Percentiles rank a stretch among this genome's conserved stretches.
These are phyloP conservation scores for Ascidia mentula DNA, from an alignment of 23 tunicate species.

Conservation along the genomic window DNA sequence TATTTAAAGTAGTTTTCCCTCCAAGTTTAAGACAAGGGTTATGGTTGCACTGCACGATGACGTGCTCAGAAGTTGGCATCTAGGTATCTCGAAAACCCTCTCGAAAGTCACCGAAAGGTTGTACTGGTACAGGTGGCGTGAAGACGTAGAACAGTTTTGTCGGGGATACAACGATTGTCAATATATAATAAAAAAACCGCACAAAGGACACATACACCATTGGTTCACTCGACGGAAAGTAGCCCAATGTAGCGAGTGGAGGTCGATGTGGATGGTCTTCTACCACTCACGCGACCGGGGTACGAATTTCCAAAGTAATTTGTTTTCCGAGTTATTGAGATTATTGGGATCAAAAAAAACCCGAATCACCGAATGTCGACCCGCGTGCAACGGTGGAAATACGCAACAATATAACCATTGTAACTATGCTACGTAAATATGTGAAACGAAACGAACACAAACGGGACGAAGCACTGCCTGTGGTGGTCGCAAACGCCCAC, in stretches of 20 bases:
- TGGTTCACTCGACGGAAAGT: background rate
- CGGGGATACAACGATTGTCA: background rate
- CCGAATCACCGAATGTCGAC: constrained; percentile 24
- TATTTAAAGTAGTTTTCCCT: no score
- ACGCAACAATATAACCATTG: constrained; percentile 18
- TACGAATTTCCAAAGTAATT: constrained; percentile 4
- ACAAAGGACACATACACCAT: background rate
- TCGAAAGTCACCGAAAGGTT: background rate
- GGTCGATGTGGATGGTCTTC: constrained; percentile 7
- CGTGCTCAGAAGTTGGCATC: background rate
- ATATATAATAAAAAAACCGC: background rate
- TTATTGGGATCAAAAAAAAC: constrained; percentile 2
- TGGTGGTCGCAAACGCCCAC: constrained; percentile 18
- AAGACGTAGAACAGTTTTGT: constrained; percentile 2
- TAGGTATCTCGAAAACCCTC: background rate
- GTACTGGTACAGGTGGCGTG: constrained; percentile 13
- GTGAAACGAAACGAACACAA: background rate
- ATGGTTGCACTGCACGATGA: no score
- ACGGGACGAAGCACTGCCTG: constrained; percentile 26
- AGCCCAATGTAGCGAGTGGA: constrained; percentile 17
- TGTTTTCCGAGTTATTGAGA: background rate
- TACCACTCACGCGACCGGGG: constrained; percentile 19
- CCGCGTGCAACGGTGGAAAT: constrained; percentile 24
- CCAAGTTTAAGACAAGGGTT: no score
- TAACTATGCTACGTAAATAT: constrained; percentile 26